Conservation (phyloP, 1,140 invertebrate genomes). For the Zaprionus ornatus region DNA sequence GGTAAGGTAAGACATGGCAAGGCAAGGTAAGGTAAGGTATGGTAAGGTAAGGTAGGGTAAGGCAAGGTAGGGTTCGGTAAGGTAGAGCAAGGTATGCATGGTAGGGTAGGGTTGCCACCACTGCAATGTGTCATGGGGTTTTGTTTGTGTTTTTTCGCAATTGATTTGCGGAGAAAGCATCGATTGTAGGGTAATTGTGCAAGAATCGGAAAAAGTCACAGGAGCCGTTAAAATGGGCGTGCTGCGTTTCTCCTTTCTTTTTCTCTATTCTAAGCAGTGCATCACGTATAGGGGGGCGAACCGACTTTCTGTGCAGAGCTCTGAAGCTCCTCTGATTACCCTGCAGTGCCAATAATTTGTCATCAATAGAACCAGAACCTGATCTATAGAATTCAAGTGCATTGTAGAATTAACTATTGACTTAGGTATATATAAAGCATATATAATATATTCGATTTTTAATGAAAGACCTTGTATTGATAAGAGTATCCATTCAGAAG, state of each 20-base stretch:
- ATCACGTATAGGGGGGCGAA: not conserved
- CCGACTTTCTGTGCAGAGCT: not conserved
- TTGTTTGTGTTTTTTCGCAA: constrained; percentile 81
- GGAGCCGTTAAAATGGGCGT: constrained; percentile 64
- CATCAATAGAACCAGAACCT: constrained; percentile 19
- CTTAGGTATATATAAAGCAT: not conserved
- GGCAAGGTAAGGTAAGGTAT: constrained; percentile 51
- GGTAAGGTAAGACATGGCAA: constrained; percentile 57
- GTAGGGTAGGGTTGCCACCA: constrained; percentile 37
- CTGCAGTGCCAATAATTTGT: constrained; percentile 14
- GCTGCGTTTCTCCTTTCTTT: constrained; percentile 1
- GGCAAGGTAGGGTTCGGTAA: constrained; percentile 59
- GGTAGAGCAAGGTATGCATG: constrained; percentile 56
- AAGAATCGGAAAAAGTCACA: constrained; percentile 80
- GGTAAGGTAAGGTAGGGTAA: constrained; percentile 48
- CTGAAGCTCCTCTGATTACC: constrained; percentile 10
- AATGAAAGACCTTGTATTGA: too few species aligned
- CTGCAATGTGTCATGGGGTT: constrained; percentile 78
- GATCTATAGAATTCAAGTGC: not conserved
- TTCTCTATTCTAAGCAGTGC: constrained; percentile 4
- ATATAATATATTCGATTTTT: too few species aligned
- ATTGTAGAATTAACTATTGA: not conserved
- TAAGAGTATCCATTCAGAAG: too few species aligned
- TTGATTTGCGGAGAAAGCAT: constrained; percentile 82
- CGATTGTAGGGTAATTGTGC: constrained; percentile 81